Percentiles rank a stretch among this genome's conserved stretches.
These are phyloP conservation scores for Dromius quadrimaculatus DNA, from an alignment of 2,888 invertebrate species.

Conservation along the genomic window DNA sequence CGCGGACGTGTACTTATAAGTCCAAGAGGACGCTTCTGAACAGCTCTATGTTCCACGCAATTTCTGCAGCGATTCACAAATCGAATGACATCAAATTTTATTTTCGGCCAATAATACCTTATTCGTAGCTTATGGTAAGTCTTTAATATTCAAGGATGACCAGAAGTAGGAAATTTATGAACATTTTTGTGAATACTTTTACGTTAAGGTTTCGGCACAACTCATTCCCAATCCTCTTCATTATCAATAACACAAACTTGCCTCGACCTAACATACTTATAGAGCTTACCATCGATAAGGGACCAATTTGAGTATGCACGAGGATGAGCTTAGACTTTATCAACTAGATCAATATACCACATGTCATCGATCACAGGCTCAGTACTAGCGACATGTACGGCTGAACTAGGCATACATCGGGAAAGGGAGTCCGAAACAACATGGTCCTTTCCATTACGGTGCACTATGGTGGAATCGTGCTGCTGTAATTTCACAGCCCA, in stretches of 20 bases:
- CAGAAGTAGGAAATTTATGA: background rate
- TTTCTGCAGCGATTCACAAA: background rate
- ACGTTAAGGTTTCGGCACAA: background rate
- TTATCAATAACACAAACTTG: background rate
- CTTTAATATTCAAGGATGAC: background rate
- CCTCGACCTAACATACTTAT: background rate
- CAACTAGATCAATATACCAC: background rate
- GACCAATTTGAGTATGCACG: background rate
- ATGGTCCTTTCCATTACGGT: conserved; percentile 2
- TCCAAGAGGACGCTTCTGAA: too few relatives aligned
- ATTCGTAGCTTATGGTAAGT: background rate
- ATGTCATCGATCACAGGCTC: background rate
- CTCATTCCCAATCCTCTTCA: background rate
- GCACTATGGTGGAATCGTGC: background rate
- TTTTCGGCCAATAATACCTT: conserved; percentile 1
- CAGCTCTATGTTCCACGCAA: too few relatives aligned
- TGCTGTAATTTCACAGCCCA: background rate
- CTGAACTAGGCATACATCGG: background rate
- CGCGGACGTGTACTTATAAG: too few relatives aligned
- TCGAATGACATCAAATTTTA: background rate
- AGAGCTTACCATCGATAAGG: background rate
- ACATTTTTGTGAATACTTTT: background rate
- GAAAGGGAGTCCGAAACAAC: background rate
- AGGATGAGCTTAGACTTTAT: background rate
- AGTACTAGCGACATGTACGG: background rate